Evolutionary conservation across 2,113 vertebrate species (phyloP), one percentile per base, ranked within the genome.

Genomic region (Rhinoderma darwinii): DNA sequence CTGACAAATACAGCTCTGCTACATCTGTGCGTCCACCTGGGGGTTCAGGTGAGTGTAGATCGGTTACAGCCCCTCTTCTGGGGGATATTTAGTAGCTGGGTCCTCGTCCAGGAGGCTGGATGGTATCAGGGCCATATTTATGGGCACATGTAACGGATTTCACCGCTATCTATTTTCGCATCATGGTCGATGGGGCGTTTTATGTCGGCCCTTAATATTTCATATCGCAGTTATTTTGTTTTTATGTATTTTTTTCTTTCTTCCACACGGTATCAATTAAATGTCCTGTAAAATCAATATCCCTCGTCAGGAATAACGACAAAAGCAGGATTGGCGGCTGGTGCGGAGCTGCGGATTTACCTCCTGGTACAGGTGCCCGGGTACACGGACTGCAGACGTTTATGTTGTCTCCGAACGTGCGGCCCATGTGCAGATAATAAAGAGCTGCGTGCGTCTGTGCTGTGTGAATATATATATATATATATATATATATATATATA

Each of bases 201-300:
- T 86, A 86, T 86, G 61, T 54, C 43, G 43, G 11, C 27, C 32
- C 32, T 79, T 79, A 85, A 85, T 79, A 79, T 79, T 86, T 79
- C 75, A 86, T 79, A 86, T 79, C 11, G 61, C 84, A 79, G 59
- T 61, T 86, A 79, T 78, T 86, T 79, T 79, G 76, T 51, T 78
- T 84, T 86, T 86, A 86, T 79, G 84, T 30, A 79, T 78, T 86
- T 70, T 86, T 61, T 61, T 79, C 66, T 32, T 86, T 85, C 41
- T 47, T 79, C 75, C 43, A 66, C 56, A 78, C 44, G 43, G 32
- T 86, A 70, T 68, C 84, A 86, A 86, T 86, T 79, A 86, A 86
- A 37, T 86, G 75, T 51, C 44, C 61, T 70, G 61, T 86, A 86
- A 86, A 86, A 86, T 79, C 75, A 86, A 79, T 86, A 79, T 70